Evolutionary conservation across 2,113 vertebrate species (phyloP), one percentile per base, ranked within the genome.

Genomic region (Mormoops blainvillei): DNA sequence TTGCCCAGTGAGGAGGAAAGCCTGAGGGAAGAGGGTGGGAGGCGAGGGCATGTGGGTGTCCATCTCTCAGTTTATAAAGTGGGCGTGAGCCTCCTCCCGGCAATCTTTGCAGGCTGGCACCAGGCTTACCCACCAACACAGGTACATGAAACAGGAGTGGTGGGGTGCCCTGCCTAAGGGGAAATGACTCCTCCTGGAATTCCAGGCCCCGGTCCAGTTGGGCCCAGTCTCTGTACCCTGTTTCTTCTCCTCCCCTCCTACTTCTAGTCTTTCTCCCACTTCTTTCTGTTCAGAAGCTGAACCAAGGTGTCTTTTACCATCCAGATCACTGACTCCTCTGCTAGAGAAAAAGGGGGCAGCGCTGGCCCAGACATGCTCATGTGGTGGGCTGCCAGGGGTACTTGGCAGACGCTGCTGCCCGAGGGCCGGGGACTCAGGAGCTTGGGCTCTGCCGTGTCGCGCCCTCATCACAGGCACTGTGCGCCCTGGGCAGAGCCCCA

Each of bases 21-120:
- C 19, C n/a, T 74, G 16, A 4, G 43, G 36, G n/a, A 24, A 7
- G 31, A 16, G 26, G 6, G 19, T 0, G 6, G 7, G 8, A 3
- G 7, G 2, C 36, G 24, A 63, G 15, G 36, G 70, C 13, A 31
- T 14, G 43, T 71, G 31, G 33, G 74, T 43, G 2, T 65, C 81
- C 68, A 18, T 31, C 65, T 76, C 82, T 28, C 58, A 19, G 15
- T 28, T 82, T 68, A 50, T 43, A 45, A 80, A 83, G 50, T 14
- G 26, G 14, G 10, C 65, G 48, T 20, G 28, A 22, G 24, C 14
- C 67, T 73, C 65, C 24, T 78, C 50, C 77, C 36, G 28, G 54
- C 16, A 76, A 50, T 8, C 88, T 86, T 41, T 48, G 10, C 50
- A 74, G 41, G 56, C 31, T 33, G 10, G 45, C 28, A 20, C 61